Evolutionary conservation across 2,113 vertebrate genomes (phyloP).

Genomic region (Etheostoma spectabile): DNA sequence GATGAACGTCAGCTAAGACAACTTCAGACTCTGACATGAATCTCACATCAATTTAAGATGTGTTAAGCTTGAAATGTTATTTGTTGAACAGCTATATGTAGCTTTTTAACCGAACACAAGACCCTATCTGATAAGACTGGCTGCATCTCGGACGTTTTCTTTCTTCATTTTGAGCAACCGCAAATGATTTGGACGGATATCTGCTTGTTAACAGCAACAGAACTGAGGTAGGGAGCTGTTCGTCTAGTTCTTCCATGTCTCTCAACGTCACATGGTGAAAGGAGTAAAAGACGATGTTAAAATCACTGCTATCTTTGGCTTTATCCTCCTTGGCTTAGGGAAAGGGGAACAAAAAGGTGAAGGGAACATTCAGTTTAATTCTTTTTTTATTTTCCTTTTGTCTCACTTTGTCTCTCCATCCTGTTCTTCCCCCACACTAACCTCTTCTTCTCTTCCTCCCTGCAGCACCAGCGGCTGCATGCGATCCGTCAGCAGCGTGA

Average conservation of each 20-base stretch:
- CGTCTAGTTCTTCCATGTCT: not conserved
- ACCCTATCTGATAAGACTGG: not conserved
- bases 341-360: not conserved
- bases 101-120: not conserved
- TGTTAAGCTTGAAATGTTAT: not conserved
- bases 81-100: not conserved
- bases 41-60: not conserved
- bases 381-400: not conserved
- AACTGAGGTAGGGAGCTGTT: not conserved
- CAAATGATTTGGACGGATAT: not conserved
- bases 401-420: too few relatives aligned
- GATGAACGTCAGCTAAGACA: not conserved
- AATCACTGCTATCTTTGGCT: not conserved
- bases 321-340: not conserved
- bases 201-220: not conserved
- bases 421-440: not conserved
- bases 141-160: not conserved
- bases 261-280: not conserved
- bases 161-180: not conserved
- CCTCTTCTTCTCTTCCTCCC: constrained; percentile 1
- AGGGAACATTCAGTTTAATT: not conserved
- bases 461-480: constrained; percentile 82
- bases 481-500: constrained; percentile 85
- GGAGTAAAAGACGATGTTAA: not conserved
- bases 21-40: not conserved